phyloP scores from a whole-genome alignment of 2,888 invertebrate species.

The Myathropa florea region DNA sequence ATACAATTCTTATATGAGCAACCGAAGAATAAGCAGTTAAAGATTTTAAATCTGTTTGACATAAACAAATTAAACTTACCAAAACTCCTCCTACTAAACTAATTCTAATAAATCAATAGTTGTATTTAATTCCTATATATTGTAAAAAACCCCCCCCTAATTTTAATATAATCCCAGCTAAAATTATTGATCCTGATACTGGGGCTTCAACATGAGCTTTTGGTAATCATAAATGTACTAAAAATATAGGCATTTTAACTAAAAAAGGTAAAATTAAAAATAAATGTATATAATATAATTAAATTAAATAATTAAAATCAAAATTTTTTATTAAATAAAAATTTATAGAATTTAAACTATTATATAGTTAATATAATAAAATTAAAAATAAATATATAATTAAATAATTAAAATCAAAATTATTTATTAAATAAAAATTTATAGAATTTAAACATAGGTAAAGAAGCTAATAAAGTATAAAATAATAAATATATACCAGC shows the following conservation, averaged over 20 bases:
- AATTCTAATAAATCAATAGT: no score
- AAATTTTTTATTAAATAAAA: slow-evolving; percentile 82
- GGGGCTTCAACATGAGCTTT: slow-evolving; percentile 90
- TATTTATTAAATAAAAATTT: no score
- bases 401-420: no score
- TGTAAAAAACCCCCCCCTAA: no score
- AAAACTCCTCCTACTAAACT: no score
- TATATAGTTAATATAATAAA: no score
- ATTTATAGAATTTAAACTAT: no score
- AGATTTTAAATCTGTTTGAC: slow-evolving; percentile 86
- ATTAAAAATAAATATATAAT: no score
- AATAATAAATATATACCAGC: slow-evolving; percentile 86
- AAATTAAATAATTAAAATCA: slow-evolving; percentile 78
- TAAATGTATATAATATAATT: no score
- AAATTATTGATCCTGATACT: slow-evolving; percentile 87
- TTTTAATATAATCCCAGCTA: slow-evolving; percentile 88
- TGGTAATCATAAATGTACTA: slow-evolving; percentile 86
- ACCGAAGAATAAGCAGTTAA: slow-evolving; percentile 88
- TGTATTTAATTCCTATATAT: no score
- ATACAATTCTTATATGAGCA: slow-evolving; percentile 86
- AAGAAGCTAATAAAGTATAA: slow-evolving; percentile 86
- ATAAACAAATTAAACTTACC: no score
- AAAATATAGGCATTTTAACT: slow-evolving; percentile 87
- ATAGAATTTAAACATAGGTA: no score
- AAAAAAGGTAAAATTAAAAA: slow-evolving; percentile 84